phyloP scores from a whole-genome alignment of 30 jellyfish, hydroid and myxozoan species.

The Turritopsis dohrnii region DNA sequence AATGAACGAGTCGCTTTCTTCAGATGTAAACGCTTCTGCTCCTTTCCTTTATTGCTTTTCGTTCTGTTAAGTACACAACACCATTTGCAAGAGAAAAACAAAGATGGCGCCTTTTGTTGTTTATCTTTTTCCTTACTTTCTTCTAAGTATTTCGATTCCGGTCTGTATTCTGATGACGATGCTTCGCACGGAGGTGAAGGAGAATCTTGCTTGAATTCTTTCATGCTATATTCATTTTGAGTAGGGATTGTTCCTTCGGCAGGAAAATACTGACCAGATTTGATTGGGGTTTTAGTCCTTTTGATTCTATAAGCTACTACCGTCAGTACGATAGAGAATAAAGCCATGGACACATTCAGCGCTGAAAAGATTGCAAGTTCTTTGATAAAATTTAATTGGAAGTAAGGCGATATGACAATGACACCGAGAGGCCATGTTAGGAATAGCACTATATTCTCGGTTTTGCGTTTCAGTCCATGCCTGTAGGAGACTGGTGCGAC shows the following conservation, averaged over 20 bases:
- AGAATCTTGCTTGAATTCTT: neutral
- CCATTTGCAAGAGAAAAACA: neutral
- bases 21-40: neutral
- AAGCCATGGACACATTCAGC: neutral
- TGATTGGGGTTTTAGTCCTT: neutral
- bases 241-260: neutral
- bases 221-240: neutral
- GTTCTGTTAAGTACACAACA: neutral
- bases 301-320: neutral
- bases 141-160: neutral
- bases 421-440: conserved; percentile 11
- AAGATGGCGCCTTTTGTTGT: neutral
- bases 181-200: neutral
- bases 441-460: neutral
- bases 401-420: neutral
- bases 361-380: conserved; percentile 7
- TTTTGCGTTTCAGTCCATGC: neutral
- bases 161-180: neutral
- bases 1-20: conserved; percentile 33
- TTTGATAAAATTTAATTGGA: neutral
- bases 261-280: neutral
- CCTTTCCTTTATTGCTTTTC: neutral
- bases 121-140: neutral
- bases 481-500: neutral
- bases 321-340: neutral